Base-by-base conservation (phyloP, 2,888 invertebrate genomes). In the Abscondita cerata region DNA sequence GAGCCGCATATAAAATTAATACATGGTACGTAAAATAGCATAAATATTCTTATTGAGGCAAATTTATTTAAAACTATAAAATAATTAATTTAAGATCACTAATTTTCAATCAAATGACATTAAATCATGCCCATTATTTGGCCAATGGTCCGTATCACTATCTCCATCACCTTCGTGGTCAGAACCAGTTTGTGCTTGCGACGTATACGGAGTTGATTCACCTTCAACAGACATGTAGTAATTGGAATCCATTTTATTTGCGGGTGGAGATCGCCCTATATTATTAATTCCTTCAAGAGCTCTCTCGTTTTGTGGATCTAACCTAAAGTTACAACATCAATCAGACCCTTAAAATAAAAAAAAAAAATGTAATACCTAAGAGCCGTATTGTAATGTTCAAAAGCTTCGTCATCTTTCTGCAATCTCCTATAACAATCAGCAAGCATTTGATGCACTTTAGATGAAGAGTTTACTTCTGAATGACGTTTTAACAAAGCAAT, bases 401-500 rank as follows among this genome's bases (percentile, higher is more conserved):
- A 82, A 18, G 90, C 90, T 70, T 89, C 89, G 52, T 88, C 87
- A 60, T 87, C 86, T 68, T 88, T 87, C 63, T 86, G 85, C 52
- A 85, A 80, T 68, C 85, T 82, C 5, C 84, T 81, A 70, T 86
- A 84, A 53, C 88, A 82, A 70, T 89, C 88, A 0, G 86, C 90
- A 15, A 90, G 75, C 78, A 88, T 83, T 72, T 87, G 87, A 76
- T 90, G 89, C 16, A 89, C 78, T 69, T 84, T 82, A 40, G 86
- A 85, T 0, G 88, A 85, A 11, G 87, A 86, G 70, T 86, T 84
- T 11, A 83, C 78, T 59, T 84, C 83, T 0, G 89, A 84, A 72
- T 90, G 89, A 68, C 87, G 87, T 68, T 87, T 84, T 12, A 93
- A 77, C 72, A 93, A 75, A 38, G 86, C 84, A 19, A 89, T 87